Evolutionary conservation across 1,140 invertebrate genomes (phyloP).

Genomic region (Coelopa frigida): DNA sequence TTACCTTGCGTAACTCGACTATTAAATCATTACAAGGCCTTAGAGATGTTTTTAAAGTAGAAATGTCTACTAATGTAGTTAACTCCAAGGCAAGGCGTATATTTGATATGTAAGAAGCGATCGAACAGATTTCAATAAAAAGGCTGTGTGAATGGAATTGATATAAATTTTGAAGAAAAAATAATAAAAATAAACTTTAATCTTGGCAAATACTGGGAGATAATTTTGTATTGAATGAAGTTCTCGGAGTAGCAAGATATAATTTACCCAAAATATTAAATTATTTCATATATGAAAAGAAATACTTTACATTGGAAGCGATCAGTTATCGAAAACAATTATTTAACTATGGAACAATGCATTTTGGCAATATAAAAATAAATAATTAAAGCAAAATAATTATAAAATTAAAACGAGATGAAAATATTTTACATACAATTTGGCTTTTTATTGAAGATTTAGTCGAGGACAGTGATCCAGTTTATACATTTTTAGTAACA

Average conservation of each 20-base stretch:
- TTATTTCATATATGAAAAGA: background rate
- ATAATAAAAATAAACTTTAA: background rate
- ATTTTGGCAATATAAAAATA: background rate
- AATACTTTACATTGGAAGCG: background rate
- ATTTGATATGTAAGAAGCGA: too few relatives aligned
- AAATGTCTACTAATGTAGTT: too few relatives aligned
- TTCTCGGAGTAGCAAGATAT: background rate
- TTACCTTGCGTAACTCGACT: too few relatives aligned
- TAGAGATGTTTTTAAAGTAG: too few relatives aligned
- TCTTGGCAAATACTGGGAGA: background rate
- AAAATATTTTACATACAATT: background rate
- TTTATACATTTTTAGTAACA: background rate
- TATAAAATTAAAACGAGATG: background rate
- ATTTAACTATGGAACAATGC: background rate
- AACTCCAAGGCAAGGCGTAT: too few relatives aligned
- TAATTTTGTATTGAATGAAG: background rate
- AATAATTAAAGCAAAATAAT: background rate
- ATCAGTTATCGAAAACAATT: background rate
- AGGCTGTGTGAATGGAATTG: background rate
- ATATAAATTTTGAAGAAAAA: background rate
- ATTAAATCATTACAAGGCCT: too few relatives aligned
- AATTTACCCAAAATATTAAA: background rate
- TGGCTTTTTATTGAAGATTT: background rate
- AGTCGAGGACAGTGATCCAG: background rate
- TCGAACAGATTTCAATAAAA: too few relatives aligned